A percentile compares a stretch with the other conserved stretches of the same genome.
These are phyloP conservation scores for Lochmaea capreae DNA, from an alignment of 2,888 invertebrate genomes.

Conservation along the genomic window DNA sequence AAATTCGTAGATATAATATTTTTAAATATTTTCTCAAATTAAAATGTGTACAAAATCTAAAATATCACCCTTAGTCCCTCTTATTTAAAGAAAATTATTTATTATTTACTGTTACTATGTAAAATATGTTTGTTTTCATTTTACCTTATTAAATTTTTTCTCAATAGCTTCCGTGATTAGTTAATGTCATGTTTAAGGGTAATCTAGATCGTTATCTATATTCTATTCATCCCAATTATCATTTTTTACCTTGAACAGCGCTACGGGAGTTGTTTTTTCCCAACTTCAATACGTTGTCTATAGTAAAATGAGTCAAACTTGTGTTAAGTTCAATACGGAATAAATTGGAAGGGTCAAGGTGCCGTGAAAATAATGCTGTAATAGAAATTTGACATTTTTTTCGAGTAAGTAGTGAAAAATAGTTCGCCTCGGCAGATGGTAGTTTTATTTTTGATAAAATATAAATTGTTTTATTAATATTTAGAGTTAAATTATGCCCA, in stretches of 20 bases:
- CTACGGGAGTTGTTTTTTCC: background rate
- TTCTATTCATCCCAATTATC: slow-evolving; percentile 19
- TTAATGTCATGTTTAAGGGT: background rate
- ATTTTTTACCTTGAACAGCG: slow-evolving; percentile 22
- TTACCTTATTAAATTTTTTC: background rate
- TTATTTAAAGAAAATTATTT: background rate
- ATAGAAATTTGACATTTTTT: background rate
- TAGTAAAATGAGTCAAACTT: slow-evolving; percentile 25
- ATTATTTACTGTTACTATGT: slow-evolving; percentile 4
- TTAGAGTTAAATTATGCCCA: no score
- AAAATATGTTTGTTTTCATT: background rate
- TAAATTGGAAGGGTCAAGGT: slow-evolving; percentile 38
- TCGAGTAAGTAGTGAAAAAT: no score
- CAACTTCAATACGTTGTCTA: slow-evolving; percentile 13
- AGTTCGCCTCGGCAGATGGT: no score
- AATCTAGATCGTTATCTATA: slow-evolving; percentile 9
- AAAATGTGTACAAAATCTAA: no score
- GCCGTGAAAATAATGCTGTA: background rate
- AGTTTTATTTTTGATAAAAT: no score
- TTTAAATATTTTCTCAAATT: no score
- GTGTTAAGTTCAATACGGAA: slow-evolving; percentile 31
- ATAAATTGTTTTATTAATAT: no score
- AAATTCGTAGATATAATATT: slow-evolving; percentile 19
- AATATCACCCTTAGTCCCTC: background rate
- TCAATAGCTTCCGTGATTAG: slow-evolving; percentile 9